phyloP scores from a whole-genome alignment of 1,140 invertebrate species.

The Lineus longissimus region DNA sequence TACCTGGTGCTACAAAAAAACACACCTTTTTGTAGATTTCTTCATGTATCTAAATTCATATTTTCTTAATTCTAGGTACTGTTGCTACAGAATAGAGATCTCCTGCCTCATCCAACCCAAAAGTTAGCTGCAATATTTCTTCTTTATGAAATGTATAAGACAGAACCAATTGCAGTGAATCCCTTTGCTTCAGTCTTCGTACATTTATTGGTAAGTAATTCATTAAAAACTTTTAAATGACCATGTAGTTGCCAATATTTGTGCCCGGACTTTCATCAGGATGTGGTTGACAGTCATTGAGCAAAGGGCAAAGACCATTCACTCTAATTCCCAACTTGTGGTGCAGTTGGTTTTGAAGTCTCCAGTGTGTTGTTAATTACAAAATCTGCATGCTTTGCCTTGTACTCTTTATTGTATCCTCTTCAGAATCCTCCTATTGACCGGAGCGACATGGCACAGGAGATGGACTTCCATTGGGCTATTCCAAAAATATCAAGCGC shows the following conservation, averaged over 20 bases:
- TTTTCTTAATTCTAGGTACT: conserved; percentile 58
- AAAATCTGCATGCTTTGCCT: background rate
- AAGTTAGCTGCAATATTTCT: conserved; percentile 66
- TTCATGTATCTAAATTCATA: too few species aligned
- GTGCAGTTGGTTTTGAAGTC: background rate
- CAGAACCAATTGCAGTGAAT: conserved; percentile 64
- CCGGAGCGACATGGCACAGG: conserved; percentile 53
- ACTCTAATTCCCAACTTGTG: background rate
- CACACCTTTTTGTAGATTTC: too few species aligned
- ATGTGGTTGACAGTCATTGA: too few species aligned
- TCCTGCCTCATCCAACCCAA: conserved; percentile 66
- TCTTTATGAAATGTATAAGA: conserved; percentile 71
- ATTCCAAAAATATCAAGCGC: conserved; percentile 57
- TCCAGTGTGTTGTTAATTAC: background rate
- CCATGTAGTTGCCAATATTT: background rate
- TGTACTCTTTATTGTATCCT: conserved; percentile 4
- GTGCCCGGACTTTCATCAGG: too few species aligned
- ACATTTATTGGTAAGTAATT: conserved; percentile 60
- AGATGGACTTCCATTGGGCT: conserved; percentile 61
- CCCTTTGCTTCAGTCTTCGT: conserved; percentile 71
- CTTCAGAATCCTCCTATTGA: conserved; percentile 57
- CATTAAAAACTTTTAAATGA: too few species aligned
- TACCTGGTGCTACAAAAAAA: too few species aligned
- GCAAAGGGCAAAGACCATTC: too few species aligned
- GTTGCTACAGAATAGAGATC: conserved; percentile 67